Conservation (phyloP, 2,888 invertebrate species). For the Thera britannica region DNA sequence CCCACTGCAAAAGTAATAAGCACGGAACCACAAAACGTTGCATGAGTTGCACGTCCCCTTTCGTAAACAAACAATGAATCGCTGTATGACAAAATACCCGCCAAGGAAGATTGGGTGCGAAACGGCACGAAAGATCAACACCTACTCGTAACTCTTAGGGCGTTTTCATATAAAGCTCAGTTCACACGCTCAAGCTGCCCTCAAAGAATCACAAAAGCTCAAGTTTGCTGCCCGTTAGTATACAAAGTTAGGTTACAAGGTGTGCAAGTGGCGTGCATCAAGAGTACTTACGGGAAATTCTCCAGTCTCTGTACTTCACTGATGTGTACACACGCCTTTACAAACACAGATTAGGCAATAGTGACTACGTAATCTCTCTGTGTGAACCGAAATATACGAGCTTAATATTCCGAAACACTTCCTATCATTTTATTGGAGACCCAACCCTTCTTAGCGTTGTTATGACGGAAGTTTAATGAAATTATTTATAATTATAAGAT, state of each 20-base stretch:
- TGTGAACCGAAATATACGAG: slow-evolving; percentile 38
- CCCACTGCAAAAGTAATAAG: background rate
- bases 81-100: slow-evolving; percentile 45
- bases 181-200: slow-evolving; percentile 11
- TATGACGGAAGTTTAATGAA: slow-evolving; percentile 54
- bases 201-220: slow-evolving; percentile 13
- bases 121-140: slow-evolving; percentile 44
- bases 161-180: slow-evolving; percentile 20
- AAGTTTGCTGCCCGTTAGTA: background rate
- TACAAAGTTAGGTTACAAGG: slow-evolving; percentile 9
- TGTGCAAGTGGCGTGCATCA: slow-evolving; percentile 11
- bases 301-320: slow-evolving; percentile 9
- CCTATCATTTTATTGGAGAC: slow-evolving; percentile 50
- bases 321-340: slow-evolving; percentile 37
- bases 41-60: slow-evolving; percentile 39
- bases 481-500: slow-evolving; percentile 51
- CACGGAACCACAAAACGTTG: slow-evolving; percentile 23
- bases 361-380: slow-evolving; percentile 4
- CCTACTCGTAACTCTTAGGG: slow-evolving; percentile 6
- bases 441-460: slow-evolving; percentile 50
- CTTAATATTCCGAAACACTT: slow-evolving; percentile 58
- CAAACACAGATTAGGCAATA: slow-evolving; percentile 2
- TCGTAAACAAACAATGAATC: slow-evolving; percentile 44
- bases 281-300: slow-evolving; percentile 11
- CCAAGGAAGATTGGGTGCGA: slow-evolving; percentile 47